Evolutionary conservation across 2,797 vertebrate species (phyloP).

Genomic region (Philypnodon macrostomus): DNA sequence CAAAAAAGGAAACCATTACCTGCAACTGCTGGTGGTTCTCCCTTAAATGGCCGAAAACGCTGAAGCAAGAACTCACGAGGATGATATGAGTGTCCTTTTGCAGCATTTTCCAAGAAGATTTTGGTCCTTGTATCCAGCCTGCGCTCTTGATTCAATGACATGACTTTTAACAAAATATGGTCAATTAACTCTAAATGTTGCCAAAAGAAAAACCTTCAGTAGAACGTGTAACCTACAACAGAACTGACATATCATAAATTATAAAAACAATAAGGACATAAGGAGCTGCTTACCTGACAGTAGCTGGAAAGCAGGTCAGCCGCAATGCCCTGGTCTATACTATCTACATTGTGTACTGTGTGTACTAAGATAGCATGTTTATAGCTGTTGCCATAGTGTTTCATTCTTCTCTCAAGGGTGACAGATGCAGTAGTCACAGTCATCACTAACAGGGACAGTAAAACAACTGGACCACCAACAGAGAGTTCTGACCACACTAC

Average conservation of each 20-base stretch:
- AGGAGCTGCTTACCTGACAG: slow-evolving; percentile 42
- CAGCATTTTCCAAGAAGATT: slow-evolving; percentile 52
- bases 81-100: slow-evolving; percentile 15
- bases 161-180: slow-evolving; percentile 11
- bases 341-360: slow-evolving; percentile 22
- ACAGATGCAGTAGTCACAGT: slow-evolving; percentile 50
- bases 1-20: slow-evolving; percentile 51
- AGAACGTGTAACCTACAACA: too few relatives aligned
- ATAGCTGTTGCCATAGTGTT: slow-evolving; percentile 73
- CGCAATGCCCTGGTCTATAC: slow-evolving; percentile 11
- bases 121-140: slow-evolving; percentile 15
- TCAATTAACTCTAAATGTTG: background rate
- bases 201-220: background rate
- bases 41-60: slow-evolving; percentile 52
- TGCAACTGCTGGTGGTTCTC: slow-evolving; percentile 68
- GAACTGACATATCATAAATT: too few relatives aligned
- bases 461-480: slow-evolving; percentile 40
- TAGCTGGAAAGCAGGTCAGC: slow-evolving; percentile 7
- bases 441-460: slow-evolving; percentile 63
- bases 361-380: slow-evolving; percentile 56
- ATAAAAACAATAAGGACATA: too few relatives aligned
- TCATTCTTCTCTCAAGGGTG: slow-evolving; percentile 59
- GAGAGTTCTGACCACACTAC: slow-evolving; percentile 9
- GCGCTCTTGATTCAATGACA: slow-evolving; percentile 9
- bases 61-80: slow-evolving; percentile 39